Conservation (phyloP, 2,888 invertebrate genomes). For the Tromatobia lineatoria region DNA sequence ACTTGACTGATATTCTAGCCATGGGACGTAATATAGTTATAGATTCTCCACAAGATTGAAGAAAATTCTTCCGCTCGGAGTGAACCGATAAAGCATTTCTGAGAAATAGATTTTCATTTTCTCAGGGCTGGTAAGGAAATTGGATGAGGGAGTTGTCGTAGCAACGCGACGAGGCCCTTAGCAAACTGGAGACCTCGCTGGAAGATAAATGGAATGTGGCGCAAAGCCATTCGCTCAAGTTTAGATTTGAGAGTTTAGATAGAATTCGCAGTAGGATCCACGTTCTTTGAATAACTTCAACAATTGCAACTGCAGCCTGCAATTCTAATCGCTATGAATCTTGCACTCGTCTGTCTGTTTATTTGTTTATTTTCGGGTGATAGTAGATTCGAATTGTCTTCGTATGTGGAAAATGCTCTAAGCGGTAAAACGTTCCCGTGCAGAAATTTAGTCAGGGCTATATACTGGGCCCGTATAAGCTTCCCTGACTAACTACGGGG, state of each 20-base stretch:
- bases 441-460: no score
- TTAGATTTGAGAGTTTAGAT: conserved; percentile 39
- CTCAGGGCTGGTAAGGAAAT: not conserved
- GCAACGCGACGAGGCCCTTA: not conserved
- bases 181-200: not conserved
- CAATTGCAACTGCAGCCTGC: not conserved
- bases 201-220: conserved; percentile 21
- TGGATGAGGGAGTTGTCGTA: conserved; percentile 13
- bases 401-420: not conserved
- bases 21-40: conserved; percentile 28
- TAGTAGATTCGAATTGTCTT: conserved; percentile 8
- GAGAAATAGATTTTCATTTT: conserved; percentile 42
- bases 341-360: not conserved
- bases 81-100: not conserved
- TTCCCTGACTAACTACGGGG: no score
- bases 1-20: conserved; percentile 55
- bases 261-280: not conserved
- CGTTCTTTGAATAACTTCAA: not conserved
- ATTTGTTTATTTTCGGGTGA: not conserved
- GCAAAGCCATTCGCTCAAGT: conserved; percentile 15
- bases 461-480: no score
- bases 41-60: conserved; percentile 4
- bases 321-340: conserved; percentile 1
- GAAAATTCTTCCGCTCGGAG: not conserved
- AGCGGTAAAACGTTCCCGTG: no score